A percentile compares a stretch with the other conserved stretches of the same genome.
Conservation (phyloP, 2,113 vertebrate genomes). For the Orthonyx spaldingii region DNA sequence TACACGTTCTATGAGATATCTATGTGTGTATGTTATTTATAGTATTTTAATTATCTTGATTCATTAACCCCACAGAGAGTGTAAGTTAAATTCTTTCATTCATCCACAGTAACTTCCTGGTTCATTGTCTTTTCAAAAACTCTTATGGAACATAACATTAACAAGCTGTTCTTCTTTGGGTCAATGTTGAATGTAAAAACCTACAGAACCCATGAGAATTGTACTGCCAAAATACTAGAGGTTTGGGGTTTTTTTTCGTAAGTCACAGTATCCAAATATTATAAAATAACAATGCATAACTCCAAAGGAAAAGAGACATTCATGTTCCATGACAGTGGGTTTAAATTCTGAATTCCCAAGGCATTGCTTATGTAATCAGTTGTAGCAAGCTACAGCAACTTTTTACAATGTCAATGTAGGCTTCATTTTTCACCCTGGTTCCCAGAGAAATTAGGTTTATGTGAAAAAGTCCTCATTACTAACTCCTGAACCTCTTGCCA, state of each 20-base stretch:
- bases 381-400: background rate
- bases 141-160: background rate
- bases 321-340: background rate
- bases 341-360: background rate
- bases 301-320: background rate
- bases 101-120: background rate
- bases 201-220: background rate
- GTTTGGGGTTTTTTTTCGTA: accelerated
- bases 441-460: background rate
- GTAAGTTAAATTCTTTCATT: background rate
- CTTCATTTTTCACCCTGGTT: background rate
- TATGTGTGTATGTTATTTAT: background rate
- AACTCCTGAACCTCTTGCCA: background rate
- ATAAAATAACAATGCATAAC: accelerated
- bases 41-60: background rate
- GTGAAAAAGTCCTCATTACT: background rate
- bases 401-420: background rate
- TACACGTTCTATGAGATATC: background rate
- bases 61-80: background rate
- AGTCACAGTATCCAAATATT: background rate
- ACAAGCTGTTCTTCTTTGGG: background rate
- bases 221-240: background rate
- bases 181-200: background rate
- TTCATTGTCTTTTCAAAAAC: background rate
- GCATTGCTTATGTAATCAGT: background rate